Percentiles rank a stretch among this genome's conserved stretches.
phyloP scores from a whole-genome alignment of 1,140 invertebrate genomes.

The Manduca sexta region DNA sequence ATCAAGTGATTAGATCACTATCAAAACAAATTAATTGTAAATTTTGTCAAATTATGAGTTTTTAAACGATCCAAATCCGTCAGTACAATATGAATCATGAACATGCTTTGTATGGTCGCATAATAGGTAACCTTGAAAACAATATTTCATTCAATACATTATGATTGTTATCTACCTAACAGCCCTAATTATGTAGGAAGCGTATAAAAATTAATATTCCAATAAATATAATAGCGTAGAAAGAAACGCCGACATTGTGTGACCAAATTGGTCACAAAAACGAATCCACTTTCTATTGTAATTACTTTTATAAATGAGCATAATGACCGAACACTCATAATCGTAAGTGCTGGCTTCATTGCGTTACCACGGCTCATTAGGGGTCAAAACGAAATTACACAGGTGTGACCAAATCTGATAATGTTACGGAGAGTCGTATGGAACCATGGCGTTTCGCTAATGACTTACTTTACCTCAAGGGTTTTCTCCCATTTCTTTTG shows the following conservation, averaged over 20 bases:
- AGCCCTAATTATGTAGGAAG: neutral
- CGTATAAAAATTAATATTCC: constrained; percentile 5
- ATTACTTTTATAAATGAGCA: constrained; percentile 51
- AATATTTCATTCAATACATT: neutral
- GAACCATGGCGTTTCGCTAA: constrained; percentile 27
- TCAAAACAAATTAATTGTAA: too few relatives aligned
- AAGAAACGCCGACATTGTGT: neutral
- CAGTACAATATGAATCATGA: too few relatives aligned
- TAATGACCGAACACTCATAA: constrained; percentile 51
- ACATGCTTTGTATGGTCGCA: too few relatives aligned
- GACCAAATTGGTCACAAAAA: constrained; percentile 37
- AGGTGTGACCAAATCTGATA: constrained; percentile 69
- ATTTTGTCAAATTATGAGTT: too few relatives aligned
- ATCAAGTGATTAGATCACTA: too few relatives aligned
- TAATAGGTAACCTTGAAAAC: too few relatives aligned
- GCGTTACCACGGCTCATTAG: constrained; percentile 61
- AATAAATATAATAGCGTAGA: constrained; percentile 6
- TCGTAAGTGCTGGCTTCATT: constrained; percentile 44
- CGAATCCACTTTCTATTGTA: constrained; percentile 45
- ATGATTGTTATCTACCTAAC: neutral
- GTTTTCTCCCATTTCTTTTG: neutral
- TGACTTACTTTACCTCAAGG: neutral
- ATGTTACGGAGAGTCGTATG: constrained; percentile 47
- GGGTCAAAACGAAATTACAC: constrained; percentile 43
- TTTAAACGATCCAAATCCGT: too few relatives aligned